phyloP scores from a whole-genome alignment of 2,113 vertebrate genomes.

The Rhynchomys soricoides region DNA sequence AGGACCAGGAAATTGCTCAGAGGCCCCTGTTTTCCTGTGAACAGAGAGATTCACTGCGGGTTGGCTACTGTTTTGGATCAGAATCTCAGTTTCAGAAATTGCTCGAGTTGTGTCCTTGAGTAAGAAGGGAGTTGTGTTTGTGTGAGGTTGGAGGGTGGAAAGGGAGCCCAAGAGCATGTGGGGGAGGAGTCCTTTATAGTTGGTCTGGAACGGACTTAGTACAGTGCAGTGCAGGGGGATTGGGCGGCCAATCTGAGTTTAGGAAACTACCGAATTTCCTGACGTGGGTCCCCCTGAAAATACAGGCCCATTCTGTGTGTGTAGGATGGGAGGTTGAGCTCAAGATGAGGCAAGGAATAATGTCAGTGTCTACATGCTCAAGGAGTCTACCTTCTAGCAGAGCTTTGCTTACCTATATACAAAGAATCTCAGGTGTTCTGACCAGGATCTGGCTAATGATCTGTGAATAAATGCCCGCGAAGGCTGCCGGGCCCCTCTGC shows the following conservation, averaged over 20 bases:
- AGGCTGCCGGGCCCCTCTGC: not conserved
- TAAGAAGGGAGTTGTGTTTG: slow-evolving; percentile 47
- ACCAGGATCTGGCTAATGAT: not conserved
- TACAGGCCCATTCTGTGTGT: not conserved
- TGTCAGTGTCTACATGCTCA: not conserved
- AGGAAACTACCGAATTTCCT: not conserved
- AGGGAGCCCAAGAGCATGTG: not conserved
- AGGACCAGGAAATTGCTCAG: slow-evolving; percentile 79
- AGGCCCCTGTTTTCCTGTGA: slow-evolving; percentile 71
- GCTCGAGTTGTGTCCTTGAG: slow-evolving; percentile 66
- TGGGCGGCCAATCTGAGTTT: not conserved
- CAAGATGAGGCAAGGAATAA: not conserved
- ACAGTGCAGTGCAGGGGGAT: not conserved
- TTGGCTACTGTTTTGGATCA: slow-evolving; percentile 68
- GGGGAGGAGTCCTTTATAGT: slow-evolving; percentile 19
- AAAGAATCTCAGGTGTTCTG: not conserved
- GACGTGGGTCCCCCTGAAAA: not conserved
- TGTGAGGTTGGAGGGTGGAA: not conserved
- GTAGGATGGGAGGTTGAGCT: not conserved
- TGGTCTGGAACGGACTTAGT: slow-evolving; percentile 23
- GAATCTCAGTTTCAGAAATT: slow-evolving; percentile 69
- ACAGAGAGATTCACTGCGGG: not conserved
- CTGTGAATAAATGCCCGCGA: not conserved
- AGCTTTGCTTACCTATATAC: not conserved
- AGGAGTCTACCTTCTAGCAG: not conserved